These are phyloP conservation scores for Acronicta aceris DNA, from an alignment of 2,888 invertebrate species.

Conservation along the genomic window DNA sequence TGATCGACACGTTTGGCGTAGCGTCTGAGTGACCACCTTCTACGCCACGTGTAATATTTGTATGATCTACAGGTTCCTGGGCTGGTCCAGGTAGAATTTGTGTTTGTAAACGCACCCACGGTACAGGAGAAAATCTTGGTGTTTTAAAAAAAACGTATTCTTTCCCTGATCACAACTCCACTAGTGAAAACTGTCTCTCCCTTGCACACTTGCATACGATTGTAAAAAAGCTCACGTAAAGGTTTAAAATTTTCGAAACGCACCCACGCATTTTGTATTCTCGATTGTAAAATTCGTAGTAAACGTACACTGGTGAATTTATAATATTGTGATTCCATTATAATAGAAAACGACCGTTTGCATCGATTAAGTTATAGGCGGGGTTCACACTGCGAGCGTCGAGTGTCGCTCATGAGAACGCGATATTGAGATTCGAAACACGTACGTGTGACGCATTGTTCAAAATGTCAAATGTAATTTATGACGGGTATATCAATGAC, in stretches of 20 bases:
- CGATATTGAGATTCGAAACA: constrained; percentile 28
- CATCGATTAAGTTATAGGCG: constrained; percentile 52
- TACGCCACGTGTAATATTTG: too few relatives aligned
- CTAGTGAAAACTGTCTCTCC: not conserved
- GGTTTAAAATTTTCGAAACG: constrained; percentile 61
- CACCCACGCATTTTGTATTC: constrained; percentile 63
- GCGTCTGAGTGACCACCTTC: too few relatives aligned
- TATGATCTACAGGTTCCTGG: too few relatives aligned
- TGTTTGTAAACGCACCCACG: too few relatives aligned
- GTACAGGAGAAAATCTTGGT: too few relatives aligned
- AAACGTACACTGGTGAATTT: constrained; percentile 62
- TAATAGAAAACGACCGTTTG: constrained; percentile 62
- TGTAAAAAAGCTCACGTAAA: constrained; percentile 59
- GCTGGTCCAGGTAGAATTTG: too few relatives aligned
- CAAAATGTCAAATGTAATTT: constrained; percentile 42
- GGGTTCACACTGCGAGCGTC: constrained; percentile 35
- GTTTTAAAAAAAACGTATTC: too few relatives aligned
- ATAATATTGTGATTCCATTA: constrained; percentile 58
- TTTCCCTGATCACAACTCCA: not conserved
- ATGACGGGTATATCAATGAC: constrained; percentile 29
- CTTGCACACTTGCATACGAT: constrained; percentile 40
- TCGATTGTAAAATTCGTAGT: constrained; percentile 65
- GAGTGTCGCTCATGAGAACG: constrained; percentile 1
- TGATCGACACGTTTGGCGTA: too few relatives aligned
- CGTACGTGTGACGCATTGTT: constrained; percentile 45